Evolutionary conservation across 2,797 vertebrate genomes (phyloP), one percentile per base, ranked within the genome.

Genomic region (Sebastes oblongus): DNA sequence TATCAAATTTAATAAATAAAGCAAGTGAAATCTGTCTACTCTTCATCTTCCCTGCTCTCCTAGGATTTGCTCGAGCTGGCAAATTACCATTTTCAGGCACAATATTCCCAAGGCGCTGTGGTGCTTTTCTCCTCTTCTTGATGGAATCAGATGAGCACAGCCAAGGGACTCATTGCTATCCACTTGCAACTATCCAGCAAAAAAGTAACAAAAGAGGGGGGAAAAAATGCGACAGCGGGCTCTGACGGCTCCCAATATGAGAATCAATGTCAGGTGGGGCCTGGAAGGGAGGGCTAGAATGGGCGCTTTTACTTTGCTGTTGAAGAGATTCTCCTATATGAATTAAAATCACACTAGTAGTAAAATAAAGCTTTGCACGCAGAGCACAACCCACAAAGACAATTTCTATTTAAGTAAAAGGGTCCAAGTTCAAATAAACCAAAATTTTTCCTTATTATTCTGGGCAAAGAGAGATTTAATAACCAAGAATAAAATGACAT

Each of bases 1-100:
- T 95, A 94, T 94, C 88, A 93, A 94, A 95, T 96, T 93, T 94
- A 95, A 95, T 95, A 95, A 95, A 95, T 95, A 94, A 95, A 94
- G 91, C 83, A 77, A 93, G 89, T 91, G 92, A 94, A 95, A 94
- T 93, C 93, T 94, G 94, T 95, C 95, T 93, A 90, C 92, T 95
- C 94, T 93, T 95, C 92, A 96, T 95, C 93, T 93, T 86, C 67
- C 56, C 71, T 78, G 75, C 85, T 93, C 94, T 94, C 95, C 34
- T n/a, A 93, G 92, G 94, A 93, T 90, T 95, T 92, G 87, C 91
- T 89, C 77, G 77, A 90, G 93, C 91, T 94, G 91, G 91, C 88
- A 93, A 91, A 94, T 95, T 95, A 94, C 91, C 92, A 94, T 95
- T 95, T 94, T 90, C 93, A 93, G 92, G 90, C 89, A 85, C 81